phyloP scores from a whole-genome alignment of 2,888 invertebrate species.

The Hypomecis punctinalis region DNA sequence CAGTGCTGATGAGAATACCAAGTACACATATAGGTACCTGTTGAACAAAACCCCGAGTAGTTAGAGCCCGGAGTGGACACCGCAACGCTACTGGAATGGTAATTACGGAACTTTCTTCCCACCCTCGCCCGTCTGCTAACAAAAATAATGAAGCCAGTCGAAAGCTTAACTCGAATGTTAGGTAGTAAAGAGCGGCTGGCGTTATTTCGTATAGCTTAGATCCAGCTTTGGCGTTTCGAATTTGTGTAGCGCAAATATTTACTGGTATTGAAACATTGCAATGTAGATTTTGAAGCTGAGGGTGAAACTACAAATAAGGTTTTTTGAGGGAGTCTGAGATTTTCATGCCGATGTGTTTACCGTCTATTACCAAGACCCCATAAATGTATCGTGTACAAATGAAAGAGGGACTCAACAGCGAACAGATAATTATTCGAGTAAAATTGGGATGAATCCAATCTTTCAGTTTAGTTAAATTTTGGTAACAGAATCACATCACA shows the following conservation, averaged over 20 bases:
- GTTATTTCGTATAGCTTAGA: conserved; percentile 9
- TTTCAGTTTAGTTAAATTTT: not conserved
- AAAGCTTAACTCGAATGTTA: conserved; percentile 22
- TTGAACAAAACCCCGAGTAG: conserved; percentile 45
- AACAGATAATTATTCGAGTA: too few species aligned
- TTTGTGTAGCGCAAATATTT: not conserved
- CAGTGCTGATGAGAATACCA: conserved; percentile 46
- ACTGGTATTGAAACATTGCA: not conserved
- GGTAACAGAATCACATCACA: not conserved
- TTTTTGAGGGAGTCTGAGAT: too few species aligned
- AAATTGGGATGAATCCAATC: too few species aligned
- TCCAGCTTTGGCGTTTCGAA: not conserved
- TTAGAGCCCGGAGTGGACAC: conserved; percentile 28
- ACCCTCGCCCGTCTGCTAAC: conserved; percentile 41
- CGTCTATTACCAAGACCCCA: too few species aligned
- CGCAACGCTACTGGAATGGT: conserved; percentile 49
- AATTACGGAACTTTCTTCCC: conserved; percentile 59
- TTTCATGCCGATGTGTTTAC: too few species aligned
- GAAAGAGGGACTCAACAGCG: too few species aligned
- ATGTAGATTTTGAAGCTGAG: too few species aligned
- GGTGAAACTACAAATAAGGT: too few species aligned
- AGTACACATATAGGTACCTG: conserved; percentile 56
- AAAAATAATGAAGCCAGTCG: conserved; percentile 55
- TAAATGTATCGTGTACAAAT: too few species aligned
- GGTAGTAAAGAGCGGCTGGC: not conserved